Conservation (phyloP, 2,797 vertebrate species). For the Enteromius radiatus region DNA sequence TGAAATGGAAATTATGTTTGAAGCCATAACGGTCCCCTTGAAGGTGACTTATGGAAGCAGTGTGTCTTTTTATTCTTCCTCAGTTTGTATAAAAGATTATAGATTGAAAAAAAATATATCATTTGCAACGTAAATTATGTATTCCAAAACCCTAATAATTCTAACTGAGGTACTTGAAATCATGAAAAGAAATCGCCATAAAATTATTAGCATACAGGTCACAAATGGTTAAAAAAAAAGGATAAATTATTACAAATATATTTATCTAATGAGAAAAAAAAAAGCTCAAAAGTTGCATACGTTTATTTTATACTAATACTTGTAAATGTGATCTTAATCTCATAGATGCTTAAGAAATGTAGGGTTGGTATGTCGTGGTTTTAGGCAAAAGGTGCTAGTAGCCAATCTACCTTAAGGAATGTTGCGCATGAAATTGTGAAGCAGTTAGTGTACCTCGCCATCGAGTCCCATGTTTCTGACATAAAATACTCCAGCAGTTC, state of each 20-base stretch:
- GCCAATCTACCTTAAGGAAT: conserved; percentile 76
- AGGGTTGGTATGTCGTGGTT: conserved; percentile 60
- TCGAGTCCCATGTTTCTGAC: conserved; percentile 58
- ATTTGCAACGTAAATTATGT: conserved; percentile 62
- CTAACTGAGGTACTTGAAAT: conserved; percentile 78
- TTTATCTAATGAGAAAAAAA: conserved; percentile 69
- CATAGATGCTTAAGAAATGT: conserved; percentile 69
- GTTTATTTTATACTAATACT: conserved; percentile 76
- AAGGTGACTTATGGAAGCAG: conserved; percentile 62
- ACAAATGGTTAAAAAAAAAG: conserved; percentile 57
- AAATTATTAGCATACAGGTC: conserved; percentile 66
- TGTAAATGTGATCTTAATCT: conserved; percentile 71
- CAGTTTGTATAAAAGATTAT: conserved; percentile 64
- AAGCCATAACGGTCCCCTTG: conserved; percentile 76
- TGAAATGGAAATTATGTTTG: conserved; percentile 60
- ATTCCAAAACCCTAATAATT: conserved; percentile 57
- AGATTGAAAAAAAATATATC: conserved; percentile 63
- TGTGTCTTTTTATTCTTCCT: conserved; percentile 56
- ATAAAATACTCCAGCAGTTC: conserved; percentile 65
- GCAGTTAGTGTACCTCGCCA: conserved; percentile 64
- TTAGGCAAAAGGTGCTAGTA: conserved; percentile 72
- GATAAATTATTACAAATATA: conserved; percentile 72
- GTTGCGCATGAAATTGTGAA: conserved; percentile 53
- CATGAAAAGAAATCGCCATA: conserved; percentile 67
- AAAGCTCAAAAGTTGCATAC: conserved; percentile 68